Evolutionary conservation across 2,888 invertebrate genomes (phyloP).

Genomic region (Rhamnusium bicolor): DNA sequence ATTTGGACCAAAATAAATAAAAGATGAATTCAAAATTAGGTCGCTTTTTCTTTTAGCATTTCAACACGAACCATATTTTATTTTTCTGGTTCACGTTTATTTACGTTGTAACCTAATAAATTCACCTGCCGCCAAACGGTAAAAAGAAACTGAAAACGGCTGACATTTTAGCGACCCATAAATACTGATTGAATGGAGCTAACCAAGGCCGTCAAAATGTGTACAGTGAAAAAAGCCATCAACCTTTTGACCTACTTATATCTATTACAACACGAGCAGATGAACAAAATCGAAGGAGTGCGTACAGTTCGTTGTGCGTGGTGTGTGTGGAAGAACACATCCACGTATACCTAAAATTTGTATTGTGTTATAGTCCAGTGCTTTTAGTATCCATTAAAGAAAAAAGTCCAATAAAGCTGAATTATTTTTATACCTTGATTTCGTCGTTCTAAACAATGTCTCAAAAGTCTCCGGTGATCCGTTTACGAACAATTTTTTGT

Average conservation of each 20-base stretch:
- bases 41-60: no score
- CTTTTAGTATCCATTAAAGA: no score
- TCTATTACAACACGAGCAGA: not conserved
- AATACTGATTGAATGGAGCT: not conserved
- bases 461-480: no score
- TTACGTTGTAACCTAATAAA: not conserved
- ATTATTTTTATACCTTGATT: no score
- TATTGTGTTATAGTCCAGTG: no score
- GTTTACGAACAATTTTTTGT: no score
- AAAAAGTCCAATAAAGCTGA: no score
- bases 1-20: no score
- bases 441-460: no score
- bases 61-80: no score
- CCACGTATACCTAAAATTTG: not conserved
- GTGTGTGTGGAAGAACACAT: not conserved
- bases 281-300: not conserved
- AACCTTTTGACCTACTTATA: constrained; percentile 10
- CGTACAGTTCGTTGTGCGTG: not conserved
- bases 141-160: not conserved
- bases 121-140: not conserved
- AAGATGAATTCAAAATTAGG: no score
- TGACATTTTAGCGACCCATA: not conserved
- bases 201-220: not conserved
- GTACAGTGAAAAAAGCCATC: constrained; percentile 7
- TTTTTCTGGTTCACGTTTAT: no score